These are phyloP conservation scores for Pseudomugil tenellus DNA, from an alignment of 2,797 vertebrate genomes.

Conservation along the genomic window DNA sequence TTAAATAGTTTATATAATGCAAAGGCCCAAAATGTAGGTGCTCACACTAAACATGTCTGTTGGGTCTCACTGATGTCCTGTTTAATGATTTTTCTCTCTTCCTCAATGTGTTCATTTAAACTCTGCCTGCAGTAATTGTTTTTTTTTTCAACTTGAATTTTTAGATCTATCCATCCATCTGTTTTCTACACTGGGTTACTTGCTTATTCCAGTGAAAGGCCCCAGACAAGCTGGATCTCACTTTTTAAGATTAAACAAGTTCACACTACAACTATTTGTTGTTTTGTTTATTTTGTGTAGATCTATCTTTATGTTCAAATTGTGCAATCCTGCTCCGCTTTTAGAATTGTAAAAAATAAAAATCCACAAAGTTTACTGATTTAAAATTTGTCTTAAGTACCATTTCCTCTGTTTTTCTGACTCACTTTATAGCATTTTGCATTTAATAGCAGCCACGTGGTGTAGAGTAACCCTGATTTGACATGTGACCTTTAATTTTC, in stretches of 20 bases:
- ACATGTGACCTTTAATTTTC: neutral
- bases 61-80: neutral
- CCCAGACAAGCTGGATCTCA: neutral
- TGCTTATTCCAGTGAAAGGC: neutral
- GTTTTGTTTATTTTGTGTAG: neutral
- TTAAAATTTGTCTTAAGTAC: neutral
- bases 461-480: neutral
- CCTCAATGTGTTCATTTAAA: neutral
- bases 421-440: neutral
- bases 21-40: neutral
- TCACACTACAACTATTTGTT: neutral
- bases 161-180: neutral
- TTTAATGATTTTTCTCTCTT: neutral
- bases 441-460: neutral
- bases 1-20: neutral
- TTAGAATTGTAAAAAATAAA: neutral
- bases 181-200: neutral
- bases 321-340: neutral
- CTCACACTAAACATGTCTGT: neutral
- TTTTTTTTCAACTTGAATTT: neutral
- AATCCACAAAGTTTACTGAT: neutral
- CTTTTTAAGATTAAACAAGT: neutral
- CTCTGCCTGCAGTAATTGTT: neutral
- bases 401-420: neutral
- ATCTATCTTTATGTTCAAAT: neutral